Evolutionary conservation across 2,888 invertebrate species (phyloP), one percentile per base, ranked within the genome.

Genomic region (Paralinhomoeus sp.): DNA sequence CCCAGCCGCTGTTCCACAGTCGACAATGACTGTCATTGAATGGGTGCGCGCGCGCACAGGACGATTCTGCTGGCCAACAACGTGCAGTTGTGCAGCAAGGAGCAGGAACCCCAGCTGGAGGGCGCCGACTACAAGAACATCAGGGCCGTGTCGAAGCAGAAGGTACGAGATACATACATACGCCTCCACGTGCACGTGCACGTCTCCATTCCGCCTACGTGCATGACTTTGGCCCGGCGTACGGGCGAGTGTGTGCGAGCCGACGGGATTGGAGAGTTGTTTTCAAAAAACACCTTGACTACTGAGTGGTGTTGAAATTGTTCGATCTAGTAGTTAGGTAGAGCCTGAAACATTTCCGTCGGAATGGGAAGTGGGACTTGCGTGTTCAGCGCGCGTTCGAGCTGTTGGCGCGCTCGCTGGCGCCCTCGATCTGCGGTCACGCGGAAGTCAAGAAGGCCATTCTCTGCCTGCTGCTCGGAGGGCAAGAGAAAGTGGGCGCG

Each of bases 341-440:
- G n/a, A n/a, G n/a, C n/a, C n/a, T n/a, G n/a, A n/a, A n/a, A n/a
- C n/a, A n/a, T n/a, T n/a, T n/a, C n/a, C n/a, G n/a, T n/a, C n/a
- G n/a, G n/a, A n/a, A n/a, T n/a, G n/a, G n/a, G n/a, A n/a, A n/a
- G n/a, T n/a, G n/a, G n/a, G n/a, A n/a, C n/a, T n/a, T n/a, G n/a
- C n/a, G 24, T 12, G 24, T 17, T 27, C 24, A 49, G 52, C 77
- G 85, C 62, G 78, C 87, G 49, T 93, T 91, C 62, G 80, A 87
- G 44, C 64, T 84, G 47, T 69, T 99, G 31, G 74, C 83, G 43
- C 78, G 79, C 57, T 93, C 93, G 0, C 66, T 97, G 43, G 97
- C 97, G 0, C 97, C 97, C 0, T 89, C 93, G 0, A 99, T 99
- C 59, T 84, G 89, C 56, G 97, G 97, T 0, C 85, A 97, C 57